Evolutionary conservation across 2,797 vertebrate species (phyloP), one percentile per base, ranked within the genome.

Genomic region (Telmatherina bonti): DNA sequence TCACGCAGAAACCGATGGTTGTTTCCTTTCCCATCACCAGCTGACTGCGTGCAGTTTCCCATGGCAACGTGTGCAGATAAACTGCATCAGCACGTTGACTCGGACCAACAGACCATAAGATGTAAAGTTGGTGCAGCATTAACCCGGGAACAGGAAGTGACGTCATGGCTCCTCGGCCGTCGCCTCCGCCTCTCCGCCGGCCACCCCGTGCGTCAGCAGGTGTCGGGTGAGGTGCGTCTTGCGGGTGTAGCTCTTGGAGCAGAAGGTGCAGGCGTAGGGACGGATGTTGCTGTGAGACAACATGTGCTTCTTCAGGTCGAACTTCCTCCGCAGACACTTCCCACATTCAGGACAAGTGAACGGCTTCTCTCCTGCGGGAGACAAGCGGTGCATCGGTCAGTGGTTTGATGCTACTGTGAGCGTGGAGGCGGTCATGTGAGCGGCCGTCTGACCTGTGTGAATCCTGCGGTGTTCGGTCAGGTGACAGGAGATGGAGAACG

Each of bases 291-390:
- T 89, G 85, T 95, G 94, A 5, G 91, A 91, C 84, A 91, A 62
- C 84, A 94, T 81, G 86, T 94, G 94, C 11, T 93, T 94, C 76
- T 92, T 93, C 85, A 93, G 87, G 62, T 93, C 93, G 0, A 92
- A 94, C 87, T 92, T 92, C 62, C 92, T 89, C 57, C 91, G 67
- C 13, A 94, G 74, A 74, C 90, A 85, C 54, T 93, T 94, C 0
- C 93, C 93, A 1, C 94, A 94, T 4, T 94, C 86, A 0, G 92
- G 77, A 74, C 94, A 94, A 1, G 83, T 68, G 74, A 85, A 93
- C 0, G 93, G 93, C 26, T 93, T 93, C 76, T 94, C 93, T 5
- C 93, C 93, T 93, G 72, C 1, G 72, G 12, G 22, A 65, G 53
- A 29, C 22, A n/a, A 36, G 2, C 9, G 13, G 2, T 13, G n/a